phyloP scores from a whole-genome alignment of 2,797 vertebrate genomes.

The Diplodus puntazzo region DNA sequence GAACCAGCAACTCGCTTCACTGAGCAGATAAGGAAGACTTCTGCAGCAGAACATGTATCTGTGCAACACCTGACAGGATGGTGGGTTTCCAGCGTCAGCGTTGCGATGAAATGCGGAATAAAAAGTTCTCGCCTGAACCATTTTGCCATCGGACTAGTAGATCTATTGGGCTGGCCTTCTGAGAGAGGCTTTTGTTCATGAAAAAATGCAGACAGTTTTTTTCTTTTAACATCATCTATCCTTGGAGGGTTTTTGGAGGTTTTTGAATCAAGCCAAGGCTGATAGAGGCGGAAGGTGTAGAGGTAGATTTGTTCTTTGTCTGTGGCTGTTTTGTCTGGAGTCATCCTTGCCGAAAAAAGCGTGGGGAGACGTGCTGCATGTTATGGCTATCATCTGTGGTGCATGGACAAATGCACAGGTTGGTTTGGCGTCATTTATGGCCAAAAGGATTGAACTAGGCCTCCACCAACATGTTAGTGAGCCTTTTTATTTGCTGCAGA shows the following conservation, averaged over 20 bases:
- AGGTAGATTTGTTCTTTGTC: conserved; percentile 44
- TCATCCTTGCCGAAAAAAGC: conserved; percentile 34
- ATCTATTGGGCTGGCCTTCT: background rate
- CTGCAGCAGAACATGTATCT: conserved; percentile 41
- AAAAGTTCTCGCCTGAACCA: background rate
- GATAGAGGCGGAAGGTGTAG: conserved; percentile 31
- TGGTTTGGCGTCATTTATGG: conserved; percentile 26
- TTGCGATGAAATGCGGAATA: background rate
- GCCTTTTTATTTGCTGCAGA: conserved; percentile 20
- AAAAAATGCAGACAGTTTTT: conserved; percentile 8
- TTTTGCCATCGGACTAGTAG: background rate
- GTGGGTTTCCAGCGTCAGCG: conserved; percentile 22
- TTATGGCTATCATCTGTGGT: conserved; percentile 67
- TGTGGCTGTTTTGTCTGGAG: conserved; percentile 70
- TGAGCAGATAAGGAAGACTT: conserved; percentile 61
- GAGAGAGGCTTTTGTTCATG: background rate
- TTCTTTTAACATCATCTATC: background rate
- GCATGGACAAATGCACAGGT: conserved; percentile 28
- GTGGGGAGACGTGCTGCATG: conserved; percentile 28
- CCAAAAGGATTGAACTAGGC: background rate
- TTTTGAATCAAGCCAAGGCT: conserved; percentile 41
- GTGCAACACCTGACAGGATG: conserved; percentile 65
- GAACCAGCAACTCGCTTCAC: conserved; percentile 50
- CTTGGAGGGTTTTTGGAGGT: conserved; percentile 24
- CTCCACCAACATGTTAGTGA: conserved; percentile 23